phyloP scores from a whole-genome alignment of 2,113 vertebrate genomes.

The Microtus montanus region DNA sequence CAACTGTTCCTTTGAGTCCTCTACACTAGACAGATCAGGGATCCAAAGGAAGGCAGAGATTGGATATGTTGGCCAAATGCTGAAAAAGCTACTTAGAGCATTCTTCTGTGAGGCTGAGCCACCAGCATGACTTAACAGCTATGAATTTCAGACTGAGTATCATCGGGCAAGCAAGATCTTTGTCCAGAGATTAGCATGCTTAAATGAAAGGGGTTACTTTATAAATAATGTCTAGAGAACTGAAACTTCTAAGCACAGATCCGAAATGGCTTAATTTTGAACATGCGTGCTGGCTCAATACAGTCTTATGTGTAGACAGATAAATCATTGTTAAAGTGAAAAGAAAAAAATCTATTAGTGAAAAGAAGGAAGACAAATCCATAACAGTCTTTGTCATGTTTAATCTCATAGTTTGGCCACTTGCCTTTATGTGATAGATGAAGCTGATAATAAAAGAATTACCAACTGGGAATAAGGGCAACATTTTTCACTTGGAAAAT shows the following conservation, averaged over 20 bases:
- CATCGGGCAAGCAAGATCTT: background rate
- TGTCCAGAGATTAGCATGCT: background rate
- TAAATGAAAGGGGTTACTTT: background rate
- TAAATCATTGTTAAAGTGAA: conserved; percentile 34
- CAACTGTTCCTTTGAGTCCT: background rate
- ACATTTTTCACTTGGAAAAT: conserved; percentile 63
- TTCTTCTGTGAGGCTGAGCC: background rate
- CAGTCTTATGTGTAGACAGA: background rate
- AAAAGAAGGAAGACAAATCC: conserved; percentile 49
- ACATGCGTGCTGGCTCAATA: background rate
- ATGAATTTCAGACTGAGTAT: background rate
- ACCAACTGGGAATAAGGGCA: conserved; percentile 21
- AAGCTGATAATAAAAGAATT: conserved; percentile 54
- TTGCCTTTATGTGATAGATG: conserved; percentile 48
- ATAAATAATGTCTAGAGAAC: conserved; percentile 32
- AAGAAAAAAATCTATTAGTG: conserved; percentile 7
- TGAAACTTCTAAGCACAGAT: conserved; percentile 28
- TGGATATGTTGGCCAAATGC: conserved; percentile 10
- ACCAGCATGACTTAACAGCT: background rate
- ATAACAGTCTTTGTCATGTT: conserved; percentile 20
- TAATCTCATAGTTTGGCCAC: conserved; percentile 18
- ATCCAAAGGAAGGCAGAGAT: background rate
- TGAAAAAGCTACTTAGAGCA: background rate
- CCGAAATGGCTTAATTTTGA: conserved; percentile 36
- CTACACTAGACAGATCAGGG: background rate